Base-by-base conservation (phyloP, 2,888 invertebrate genomes). In the Philonicus albiceps region DNA sequence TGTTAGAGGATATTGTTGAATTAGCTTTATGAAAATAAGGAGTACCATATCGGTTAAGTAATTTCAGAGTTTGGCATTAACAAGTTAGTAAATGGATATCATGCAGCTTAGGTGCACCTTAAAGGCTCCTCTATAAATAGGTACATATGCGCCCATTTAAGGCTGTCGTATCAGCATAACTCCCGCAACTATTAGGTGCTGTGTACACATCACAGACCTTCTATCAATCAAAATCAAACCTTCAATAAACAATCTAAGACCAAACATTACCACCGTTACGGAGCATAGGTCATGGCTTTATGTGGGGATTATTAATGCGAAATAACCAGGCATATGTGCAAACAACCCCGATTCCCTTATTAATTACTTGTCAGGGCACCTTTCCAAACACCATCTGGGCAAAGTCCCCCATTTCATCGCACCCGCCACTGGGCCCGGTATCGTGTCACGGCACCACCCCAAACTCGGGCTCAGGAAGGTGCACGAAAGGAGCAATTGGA, bases 281-380 rank as follows among this genome's bases (percentile, higher is more conserved):
- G 49, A 53, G 75, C 76, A 85, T 85, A 76, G 86, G 76, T 86
- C 75, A 86, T 86, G 78, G 76, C 78, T 86, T 86, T 76, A 40
- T 78, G 86, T 86, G 89, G 89, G 89, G 89, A 89, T 89, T 89
- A 89, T 89, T 89, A 89, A 89, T 89, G 89, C 88, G 89, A 88
- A 89, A 89, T 89, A 89, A 89, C 89, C 89, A 89, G 89, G 89
- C 90, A 89, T 88, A 88, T 89, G 89, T 88, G 89, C 89, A 89
- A 89, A 89, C 89, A 89, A 88, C 88, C 88, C 89, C 89, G 88
- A 88, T 89, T 89, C 89, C 89, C 88, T 89, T 90, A 90, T 90
- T 90, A 90, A 90, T 90, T 90, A 89, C 89, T 90, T 89, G 89
- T 89, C 89, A 88, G 88, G 88, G 88, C 89, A 89, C 89, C 89